Percentiles rank a stretch among this genome's conserved stretches.
Evolutionary conservation across 2,888 invertebrate species (phyloP).

Genomic region (Aporophyla nigra): DNA sequence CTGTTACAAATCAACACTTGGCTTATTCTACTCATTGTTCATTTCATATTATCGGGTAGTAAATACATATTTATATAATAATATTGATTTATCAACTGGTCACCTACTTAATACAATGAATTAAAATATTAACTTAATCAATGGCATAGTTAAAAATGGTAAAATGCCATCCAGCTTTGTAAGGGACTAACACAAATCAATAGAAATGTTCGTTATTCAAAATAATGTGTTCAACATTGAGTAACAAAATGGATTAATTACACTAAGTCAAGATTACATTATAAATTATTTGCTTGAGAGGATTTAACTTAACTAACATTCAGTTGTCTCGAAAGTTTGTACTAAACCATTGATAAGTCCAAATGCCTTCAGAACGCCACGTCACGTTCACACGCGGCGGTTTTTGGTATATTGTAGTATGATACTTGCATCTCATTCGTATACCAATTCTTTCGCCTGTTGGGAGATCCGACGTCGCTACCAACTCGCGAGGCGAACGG

Average conservation of each 20-base stretch:
- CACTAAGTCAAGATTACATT: conserved; percentile 59
- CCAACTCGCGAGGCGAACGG: conserved; percentile 35
- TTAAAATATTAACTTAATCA: conserved; percentile 56
- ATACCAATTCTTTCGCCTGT: conserved; percentile 27
- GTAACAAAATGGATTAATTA: conserved; percentile 61
- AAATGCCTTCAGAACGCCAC: conserved; percentile 40
- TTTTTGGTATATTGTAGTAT: conserved; percentile 41
- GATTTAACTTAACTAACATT: conserved; percentile 53
- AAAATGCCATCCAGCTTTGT: conserved; percentile 54
- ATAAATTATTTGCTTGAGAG: conserved; percentile 61
- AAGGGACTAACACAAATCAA: conserved; percentile 54
- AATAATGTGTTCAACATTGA: conserved; percentile 48
- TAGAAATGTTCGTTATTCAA: conserved; percentile 62
- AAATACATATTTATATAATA: conserved; percentile 40
- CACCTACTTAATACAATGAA: conserved; percentile 51
- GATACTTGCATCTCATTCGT: conserved; percentile 14
- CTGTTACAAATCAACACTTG: conserved; percentile 45
- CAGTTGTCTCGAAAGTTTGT: conserved; percentile 64
- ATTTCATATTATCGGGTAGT: conserved; percentile 35
- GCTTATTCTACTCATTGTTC: conserved; percentile 60
- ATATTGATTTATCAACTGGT: conserved; percentile 56
- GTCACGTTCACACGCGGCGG: conserved; percentile 8
- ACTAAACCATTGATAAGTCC: conserved; percentile 65
- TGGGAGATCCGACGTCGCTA: conserved; percentile 24
- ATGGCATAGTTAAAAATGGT: conserved; percentile 62